Evolutionary conservation across 2,113 vertebrate species (phyloP), one percentile per base, ranked within the genome.

Genomic region (Lagopus muta): DNA sequence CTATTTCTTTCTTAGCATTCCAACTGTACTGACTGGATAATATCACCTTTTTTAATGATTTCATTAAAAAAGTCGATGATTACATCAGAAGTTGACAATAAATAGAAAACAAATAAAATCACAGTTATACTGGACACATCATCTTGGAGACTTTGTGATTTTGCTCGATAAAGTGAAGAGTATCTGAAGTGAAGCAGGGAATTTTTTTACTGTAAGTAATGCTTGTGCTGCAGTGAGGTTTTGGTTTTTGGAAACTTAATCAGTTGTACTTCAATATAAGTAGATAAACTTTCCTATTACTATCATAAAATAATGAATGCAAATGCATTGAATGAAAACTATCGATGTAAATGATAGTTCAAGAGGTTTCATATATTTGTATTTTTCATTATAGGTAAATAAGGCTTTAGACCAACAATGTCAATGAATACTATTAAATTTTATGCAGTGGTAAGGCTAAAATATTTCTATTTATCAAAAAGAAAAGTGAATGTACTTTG

Each of bases 11-110:
- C 60, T 67, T 64, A 80, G 13, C 5, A 36, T 78, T 86, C 66
- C 81, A 89, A 43, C n/a, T 0, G 27, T 79, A 66, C 52, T 86
- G 34, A 38, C 71, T 90, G 58, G 15, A 48, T 79, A 83, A 47
- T 43, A 12, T 75, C 67, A 80, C 82, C 36, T 11, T n/a, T 65
- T 45, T 18, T 19, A 32, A 92, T 20, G 64, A 64, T 89, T 95
- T 85, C 40, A 52, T 25, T 61, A 45, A 38, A 38, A 10, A 38
- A 38, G 38, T 38, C 9, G 38, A 38, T 36, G 71, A 80, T 88
- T 65, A 32, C 88, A 65, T 92, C 50, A 86, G 82, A 86, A 94
- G 21, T 72, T 58, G 14, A 69, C 45, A 67, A 28, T 86, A 94
- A 87, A 79, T 43, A 28, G 32, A 73, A 86, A 57, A 92, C 60